These are phyloP conservation scores for Maylandia zebra DNA, from an alignment of 2,113 vertebrate genomes.

Conservation along the genomic window DNA sequence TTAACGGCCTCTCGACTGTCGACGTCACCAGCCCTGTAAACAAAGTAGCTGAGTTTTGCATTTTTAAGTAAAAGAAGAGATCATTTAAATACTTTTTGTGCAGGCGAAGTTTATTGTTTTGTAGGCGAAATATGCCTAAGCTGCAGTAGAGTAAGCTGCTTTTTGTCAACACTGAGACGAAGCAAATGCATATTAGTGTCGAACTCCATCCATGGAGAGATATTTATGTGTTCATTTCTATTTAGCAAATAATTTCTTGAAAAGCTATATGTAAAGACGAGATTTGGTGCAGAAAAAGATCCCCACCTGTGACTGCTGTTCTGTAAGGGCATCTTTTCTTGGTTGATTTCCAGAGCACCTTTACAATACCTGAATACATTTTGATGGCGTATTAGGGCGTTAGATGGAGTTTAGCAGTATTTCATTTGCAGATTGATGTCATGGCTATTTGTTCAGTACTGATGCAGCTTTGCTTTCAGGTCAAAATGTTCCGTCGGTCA, in stretches of 20 bases:
- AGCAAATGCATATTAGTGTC: background rate
- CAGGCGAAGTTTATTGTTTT: background rate
- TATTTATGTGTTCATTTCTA: background rate
- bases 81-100: background rate
- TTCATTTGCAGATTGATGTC: background rate
- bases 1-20: background rate
- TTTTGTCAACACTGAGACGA: background rate
- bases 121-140: background rate
- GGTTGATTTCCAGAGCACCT: background rate
- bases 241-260: background rate
- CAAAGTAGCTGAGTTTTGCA: background rate
- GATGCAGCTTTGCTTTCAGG: slow-evolving; percentile 11
- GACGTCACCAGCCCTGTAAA: background rate
- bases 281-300: background rate
- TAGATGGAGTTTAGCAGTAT: background rate
- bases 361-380: background rate
- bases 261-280: background rate
- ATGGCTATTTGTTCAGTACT: background rate
- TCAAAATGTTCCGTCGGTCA: slow-evolving; percentile 84
- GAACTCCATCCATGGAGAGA: background rate
- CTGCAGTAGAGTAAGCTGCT: background rate
- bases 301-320: background rate
- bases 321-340: background rate
- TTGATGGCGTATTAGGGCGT: background rate
- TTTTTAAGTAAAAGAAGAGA: background rate